phyloP scores from a whole-genome alignment of 2,113 vertebrate genomes.

The Nyctereutes procyonoides region DNA sequence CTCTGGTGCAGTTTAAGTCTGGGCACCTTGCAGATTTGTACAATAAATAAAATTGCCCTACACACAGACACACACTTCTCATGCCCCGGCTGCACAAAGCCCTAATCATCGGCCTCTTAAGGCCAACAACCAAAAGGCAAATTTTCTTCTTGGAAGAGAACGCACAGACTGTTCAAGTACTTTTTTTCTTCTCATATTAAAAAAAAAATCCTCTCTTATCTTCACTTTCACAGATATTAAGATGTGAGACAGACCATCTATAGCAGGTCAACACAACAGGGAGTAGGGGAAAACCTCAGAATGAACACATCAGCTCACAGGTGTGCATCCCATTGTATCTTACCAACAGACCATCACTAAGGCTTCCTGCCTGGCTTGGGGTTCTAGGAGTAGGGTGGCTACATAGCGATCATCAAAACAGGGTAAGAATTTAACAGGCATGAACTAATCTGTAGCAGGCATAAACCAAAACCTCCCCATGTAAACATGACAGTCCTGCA shows the following conservation, averaged over 20 bases:
- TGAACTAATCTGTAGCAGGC: neutral
- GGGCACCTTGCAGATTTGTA: neutral
- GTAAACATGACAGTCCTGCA: neutral
- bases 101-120: neutral
- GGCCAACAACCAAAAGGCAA: neutral
- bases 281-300: neutral
- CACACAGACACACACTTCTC: neutral
- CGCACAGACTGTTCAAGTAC: neutral
- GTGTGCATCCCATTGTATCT: rapidly evolving
- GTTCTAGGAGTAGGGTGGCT: neutral
- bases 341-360: rapidly evolving
- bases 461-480: neutral
- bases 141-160: neutral
- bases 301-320: neutral
- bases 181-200: neutral
- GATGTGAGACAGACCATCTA: neutral
- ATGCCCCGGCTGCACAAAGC: neutral
- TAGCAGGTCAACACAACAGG: no score
- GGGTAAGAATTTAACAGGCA: neutral
- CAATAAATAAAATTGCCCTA: neutral
- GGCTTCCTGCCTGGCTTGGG: neutral
- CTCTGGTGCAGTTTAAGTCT: neutral
- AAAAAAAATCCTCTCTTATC: neutral
- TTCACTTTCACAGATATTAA: neutral
- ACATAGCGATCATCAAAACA: neutral